phyloP scores from a whole-genome alignment of 2,113 vertebrate genomes.

The Promerops cafer region DNA sequence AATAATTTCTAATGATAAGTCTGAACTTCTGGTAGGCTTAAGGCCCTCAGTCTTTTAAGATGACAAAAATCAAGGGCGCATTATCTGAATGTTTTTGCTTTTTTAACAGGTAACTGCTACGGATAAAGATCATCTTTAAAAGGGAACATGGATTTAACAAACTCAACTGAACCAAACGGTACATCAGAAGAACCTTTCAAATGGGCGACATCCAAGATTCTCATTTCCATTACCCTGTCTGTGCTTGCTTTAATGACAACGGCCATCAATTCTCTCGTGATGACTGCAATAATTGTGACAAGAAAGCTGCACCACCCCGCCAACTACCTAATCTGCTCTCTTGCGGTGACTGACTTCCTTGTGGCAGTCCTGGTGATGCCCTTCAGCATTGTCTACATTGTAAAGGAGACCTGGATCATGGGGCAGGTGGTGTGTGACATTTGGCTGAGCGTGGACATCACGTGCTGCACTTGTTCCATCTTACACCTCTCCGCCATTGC shows the following conservation, averaged over 20 bases:
- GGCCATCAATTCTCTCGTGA: constrained; percentile 94
- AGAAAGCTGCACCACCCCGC: constrained; percentile 95
- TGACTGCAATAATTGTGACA: constrained; percentile 93
- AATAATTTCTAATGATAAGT: not conserved
- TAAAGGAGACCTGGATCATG: constrained; percentile 92
- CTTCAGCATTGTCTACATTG: constrained; percentile 94
- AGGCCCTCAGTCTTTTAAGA: not conserved
- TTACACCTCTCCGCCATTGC: constrained; percentile 93
- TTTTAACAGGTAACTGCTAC: constrained; percentile 59
- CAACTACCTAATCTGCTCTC: constrained; percentile 96
- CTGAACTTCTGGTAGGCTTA: not conserved
- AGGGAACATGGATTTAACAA: constrained; percentile 87
- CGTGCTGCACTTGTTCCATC: constrained; percentile 96
- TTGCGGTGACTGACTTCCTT: constrained; percentile 94
- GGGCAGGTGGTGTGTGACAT: constrained; percentile 90
- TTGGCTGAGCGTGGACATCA: constrained; percentile 93
- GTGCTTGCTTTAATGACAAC: constrained; percentile 88
- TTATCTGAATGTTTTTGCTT: constrained; percentile 39
- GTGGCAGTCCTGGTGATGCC: constrained; percentile 97
- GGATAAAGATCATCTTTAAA: constrained; percentile 19
- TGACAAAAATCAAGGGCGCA: not conserved
- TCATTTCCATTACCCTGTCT: constrained; percentile 88
- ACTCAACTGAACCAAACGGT: constrained; percentile 79
- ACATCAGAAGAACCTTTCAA: constrained; percentile 73
- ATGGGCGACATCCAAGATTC: constrained; percentile 80